Base-by-base conservation (phyloP, 2,113 vertebrate species). In the Atrichornis clamosus region DNA sequence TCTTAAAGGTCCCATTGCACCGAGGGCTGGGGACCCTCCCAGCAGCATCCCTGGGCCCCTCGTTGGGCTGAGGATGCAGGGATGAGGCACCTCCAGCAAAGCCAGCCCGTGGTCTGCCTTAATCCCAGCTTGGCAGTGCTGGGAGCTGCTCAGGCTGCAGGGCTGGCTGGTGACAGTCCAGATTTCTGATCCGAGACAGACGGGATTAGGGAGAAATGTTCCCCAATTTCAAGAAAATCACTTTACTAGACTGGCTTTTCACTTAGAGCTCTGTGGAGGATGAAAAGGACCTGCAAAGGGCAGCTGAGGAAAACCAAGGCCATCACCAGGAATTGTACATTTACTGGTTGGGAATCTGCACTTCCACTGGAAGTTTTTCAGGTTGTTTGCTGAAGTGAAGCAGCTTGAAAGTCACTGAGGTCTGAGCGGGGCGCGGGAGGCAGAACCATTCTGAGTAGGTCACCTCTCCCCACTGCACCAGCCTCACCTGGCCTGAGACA, bases 1-100 rank as follows among this genome's bases (percentile, higher is more conserved):
- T 44, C 88, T 85, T 94, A 92, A 94, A 93, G 93, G 84, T 95
- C 90, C 80, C 19, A 2, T 63, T 19, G 79, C 81, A 50, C 7
- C 4, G 15, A 27, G 56, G 8, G 20, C 78, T 13, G 49, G 56
- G 9, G 41, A 75, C 47, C 22, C 44, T 37, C 44, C 1, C 2
- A 62, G 55, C 50, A 7, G 83, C 80, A 17, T 8, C 84, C 69
- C 56, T 3, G 41, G 50, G 87, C 72, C 15, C 13, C 2, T 4
- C 0, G 1, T 0, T 13, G 72, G 87, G 56, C 22, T 44, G 64
- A 49, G 80, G 56, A 65, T 65, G 44, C 32, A 13, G 1, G 41
- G 24, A 49, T 21, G 69, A 50, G 56, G 68, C 23, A 35, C 20
- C 55, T 33, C 76, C 55, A 37, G 72, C 53, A 49, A 42, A 30